A percentile compares a stretch with the other conserved stretches of the same genome.
Conservation (phyloP, 2,797 vertebrate species). For the Phataginus tricuspis region DNA sequence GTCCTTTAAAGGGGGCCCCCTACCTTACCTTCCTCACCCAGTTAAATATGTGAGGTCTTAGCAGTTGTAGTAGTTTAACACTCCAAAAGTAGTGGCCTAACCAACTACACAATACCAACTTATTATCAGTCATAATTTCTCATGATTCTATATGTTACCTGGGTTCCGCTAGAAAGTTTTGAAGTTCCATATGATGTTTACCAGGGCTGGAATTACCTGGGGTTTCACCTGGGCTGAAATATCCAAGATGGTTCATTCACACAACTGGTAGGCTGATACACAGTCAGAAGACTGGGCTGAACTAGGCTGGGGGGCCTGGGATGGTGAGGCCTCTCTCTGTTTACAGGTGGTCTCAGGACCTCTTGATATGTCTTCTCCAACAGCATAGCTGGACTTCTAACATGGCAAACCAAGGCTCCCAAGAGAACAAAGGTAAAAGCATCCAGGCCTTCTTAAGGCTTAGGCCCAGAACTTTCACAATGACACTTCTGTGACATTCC, state of each 20-base stretch:
- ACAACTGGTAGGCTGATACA: neutral
- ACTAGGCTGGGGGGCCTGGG: neutral
- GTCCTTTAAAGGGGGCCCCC: neutral
- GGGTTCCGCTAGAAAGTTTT: neutral
- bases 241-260: neutral
- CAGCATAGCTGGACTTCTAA: neutral
- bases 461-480: neutral
- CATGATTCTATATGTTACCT: neutral
- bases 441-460: neutral
- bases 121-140: neutral
- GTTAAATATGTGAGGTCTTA: neutral
- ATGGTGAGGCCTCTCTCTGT: neutral
- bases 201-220: neutral
- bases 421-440: neutral
- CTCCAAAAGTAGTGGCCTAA: neutral
- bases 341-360: neutral
- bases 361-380: neutral
- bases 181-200: neutral
- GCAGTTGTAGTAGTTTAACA: neutral
- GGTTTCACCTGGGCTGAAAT: neutral
- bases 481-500: neutral
- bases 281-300: neutral
- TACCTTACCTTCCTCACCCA: neutral
- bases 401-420: neutral
- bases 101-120: neutral